Percentiles rank a stretch among this genome's conserved stretches.
Conservation (phyloP, 2,113 vertebrate genomes). For the Oncorhynchus masou region DNA sequence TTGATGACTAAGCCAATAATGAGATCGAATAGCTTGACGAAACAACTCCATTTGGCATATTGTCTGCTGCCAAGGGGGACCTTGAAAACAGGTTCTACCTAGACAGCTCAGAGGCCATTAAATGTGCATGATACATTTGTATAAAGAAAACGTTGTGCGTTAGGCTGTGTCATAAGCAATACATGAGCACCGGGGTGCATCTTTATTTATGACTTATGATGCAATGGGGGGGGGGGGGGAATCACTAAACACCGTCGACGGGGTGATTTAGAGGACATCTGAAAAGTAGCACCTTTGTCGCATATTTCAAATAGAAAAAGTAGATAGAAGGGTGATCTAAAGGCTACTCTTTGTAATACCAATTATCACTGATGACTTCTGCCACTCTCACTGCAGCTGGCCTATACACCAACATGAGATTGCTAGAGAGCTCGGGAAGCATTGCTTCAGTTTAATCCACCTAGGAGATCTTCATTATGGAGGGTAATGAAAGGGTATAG, state of each 20-base stretch:
- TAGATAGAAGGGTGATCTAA: too few relatives aligned
- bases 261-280: too few relatives aligned
- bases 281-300: too few relatives aligned
- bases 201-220: neutral
- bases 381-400: too few relatives aligned
- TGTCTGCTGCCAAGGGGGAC: neutral
- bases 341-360: too few relatives aligned
- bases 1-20: neutral
- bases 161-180: neutral
- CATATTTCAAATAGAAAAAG: too few relatives aligned
- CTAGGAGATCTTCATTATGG: neutral
- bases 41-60: neutral
- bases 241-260: neutral
- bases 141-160: neutral
- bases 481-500: neutral
- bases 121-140: neutral
- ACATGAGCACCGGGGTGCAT: neutral
- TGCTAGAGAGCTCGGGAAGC: neutral
- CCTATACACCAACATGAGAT: too few relatives aligned
- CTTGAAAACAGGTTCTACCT: neutral
- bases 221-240: neutral
- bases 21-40: neutral
- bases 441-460: neutral
- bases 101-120: neutral
- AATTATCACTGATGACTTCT: too few relatives aligned